Evolutionary conservation across 2,888 invertebrate species (phyloP).

Genomic region (Teleiodes luculella): DNA sequence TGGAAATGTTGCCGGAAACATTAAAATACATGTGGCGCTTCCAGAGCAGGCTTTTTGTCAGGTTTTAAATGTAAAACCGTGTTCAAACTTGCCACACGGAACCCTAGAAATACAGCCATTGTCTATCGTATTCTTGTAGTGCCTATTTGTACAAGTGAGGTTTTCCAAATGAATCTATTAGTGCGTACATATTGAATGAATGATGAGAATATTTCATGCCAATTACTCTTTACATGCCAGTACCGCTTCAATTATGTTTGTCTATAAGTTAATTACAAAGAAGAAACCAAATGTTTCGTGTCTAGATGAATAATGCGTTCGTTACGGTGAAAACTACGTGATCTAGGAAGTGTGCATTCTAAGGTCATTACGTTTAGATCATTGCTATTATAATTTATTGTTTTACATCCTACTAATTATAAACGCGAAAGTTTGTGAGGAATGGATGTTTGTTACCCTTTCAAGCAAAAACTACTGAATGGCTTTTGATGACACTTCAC

Average conservation of each 20-base stretch:
- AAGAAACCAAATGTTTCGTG: slow-evolving; percentile 7
- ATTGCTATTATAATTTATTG: neutral
- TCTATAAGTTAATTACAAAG: slow-evolving; percentile 9
- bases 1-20: no score
- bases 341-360: neutral
- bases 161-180: slow-evolving; percentile 30
- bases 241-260: slow-evolving; percentile 20
- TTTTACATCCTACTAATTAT: no score
- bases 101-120: slow-evolving; percentile 19
- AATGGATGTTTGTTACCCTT: no score
- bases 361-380: neutral
- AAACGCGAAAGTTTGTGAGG: no score
- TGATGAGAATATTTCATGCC: slow-evolving; percentile 27
- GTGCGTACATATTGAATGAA: slow-evolving; percentile 28
- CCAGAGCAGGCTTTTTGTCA: no score
- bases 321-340: slow-evolving; percentile 3
- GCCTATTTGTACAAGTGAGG: slow-evolving; percentile 17
- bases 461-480: no score
- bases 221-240: slow-evolving; percentile 22
- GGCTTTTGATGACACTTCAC: no score
- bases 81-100: slow-evolving; percentile 1
- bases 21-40: no score
- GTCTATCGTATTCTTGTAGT: slow-evolving; percentile 22
- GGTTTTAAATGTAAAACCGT: neutral
- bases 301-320: neutral